phyloP scores from a whole-genome alignment of 2,797 vertebrate species.

The Malacoctenus gilli region DNA sequence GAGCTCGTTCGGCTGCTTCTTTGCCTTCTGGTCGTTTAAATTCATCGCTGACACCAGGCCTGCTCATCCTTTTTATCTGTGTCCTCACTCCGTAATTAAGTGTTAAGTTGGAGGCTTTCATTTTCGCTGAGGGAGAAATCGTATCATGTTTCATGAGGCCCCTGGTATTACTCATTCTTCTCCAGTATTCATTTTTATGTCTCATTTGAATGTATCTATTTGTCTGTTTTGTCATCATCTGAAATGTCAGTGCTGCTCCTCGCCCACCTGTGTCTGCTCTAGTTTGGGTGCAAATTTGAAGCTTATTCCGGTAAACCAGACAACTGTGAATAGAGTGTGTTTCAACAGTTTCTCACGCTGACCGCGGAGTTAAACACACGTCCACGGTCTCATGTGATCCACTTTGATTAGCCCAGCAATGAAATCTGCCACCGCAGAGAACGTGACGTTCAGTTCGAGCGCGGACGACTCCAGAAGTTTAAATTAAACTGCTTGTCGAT shows the following conservation, averaged over 20 bases:
- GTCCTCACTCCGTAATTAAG: slow-evolving; percentile 19
- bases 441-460: too few species aligned
- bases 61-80: slow-evolving; percentile 33
- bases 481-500: too few species aligned
- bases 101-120: slow-evolving; percentile 16
- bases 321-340: not conserved
- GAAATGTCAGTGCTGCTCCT: not conserved
- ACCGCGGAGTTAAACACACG: too few species aligned
- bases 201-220: slow-evolving; percentile 10
- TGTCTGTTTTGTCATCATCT: slow-evolving; percentile 1
- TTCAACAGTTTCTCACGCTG: not conserved
- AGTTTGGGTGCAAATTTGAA: not conserved
- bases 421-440: too few species aligned
- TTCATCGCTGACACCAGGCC: slow-evolving; percentile 11
- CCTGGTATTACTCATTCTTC: slow-evolving; percentile 3
- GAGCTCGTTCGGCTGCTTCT: slow-evolving; percentile 25
- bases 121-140: slow-evolving; percentile 18
- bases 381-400: too few species aligned
- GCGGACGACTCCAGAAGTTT: too few species aligned
- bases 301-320: slow-evolving; percentile 14
- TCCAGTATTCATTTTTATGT: slow-evolving; percentile 14
- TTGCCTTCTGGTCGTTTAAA: slow-evolving; percentile 33
- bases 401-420: too few species aligned
- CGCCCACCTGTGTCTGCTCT: not conserved
- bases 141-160: slow-evolving; percentile 3